Percentiles rank a stretch among this genome's conserved stretches.
Conservation (phyloP, 2,888 invertebrate species). For the Sesia bembeciformis region DNA sequence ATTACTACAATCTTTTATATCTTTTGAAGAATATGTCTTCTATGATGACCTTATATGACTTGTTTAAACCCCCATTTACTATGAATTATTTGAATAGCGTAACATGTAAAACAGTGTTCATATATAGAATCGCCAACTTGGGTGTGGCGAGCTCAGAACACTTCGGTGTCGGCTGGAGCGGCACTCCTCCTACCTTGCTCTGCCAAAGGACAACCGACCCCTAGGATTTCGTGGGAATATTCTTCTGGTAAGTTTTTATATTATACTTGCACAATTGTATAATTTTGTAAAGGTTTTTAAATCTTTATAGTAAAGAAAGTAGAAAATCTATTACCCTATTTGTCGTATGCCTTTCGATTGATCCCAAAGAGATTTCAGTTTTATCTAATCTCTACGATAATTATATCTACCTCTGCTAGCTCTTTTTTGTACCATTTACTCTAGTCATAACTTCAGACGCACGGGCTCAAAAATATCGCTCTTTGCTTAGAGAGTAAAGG, state of each 20-base stretch:
- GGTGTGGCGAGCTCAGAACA: constrained; percentile 83
- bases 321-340: not conserved
- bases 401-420: no score
- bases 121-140: constrained; percentile 83
- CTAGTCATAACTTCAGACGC: no score
- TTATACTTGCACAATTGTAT: not conserved
- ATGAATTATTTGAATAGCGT: constrained; percentile 25
- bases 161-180: constrained; percentile 83
- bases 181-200: constrained; percentile 83
- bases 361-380: no score
- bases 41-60: not conserved
- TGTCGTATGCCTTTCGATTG: no score
- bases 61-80: not conserved
- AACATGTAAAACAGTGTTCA: constrained; percentile 62
- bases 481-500: no score
- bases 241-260: constrained; percentile 71
- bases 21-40: no score
- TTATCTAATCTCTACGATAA: no score
- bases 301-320: not conserved
- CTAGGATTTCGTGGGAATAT: constrained; percentile 82
- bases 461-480: no score
- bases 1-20: no score
- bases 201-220: constrained; percentile 86
- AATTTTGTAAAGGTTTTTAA: not conserved
- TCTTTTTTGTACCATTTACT: no score